Conservation (phyloP, 1,140 invertebrate species). For the Brevipalpus yothersi region DNA sequence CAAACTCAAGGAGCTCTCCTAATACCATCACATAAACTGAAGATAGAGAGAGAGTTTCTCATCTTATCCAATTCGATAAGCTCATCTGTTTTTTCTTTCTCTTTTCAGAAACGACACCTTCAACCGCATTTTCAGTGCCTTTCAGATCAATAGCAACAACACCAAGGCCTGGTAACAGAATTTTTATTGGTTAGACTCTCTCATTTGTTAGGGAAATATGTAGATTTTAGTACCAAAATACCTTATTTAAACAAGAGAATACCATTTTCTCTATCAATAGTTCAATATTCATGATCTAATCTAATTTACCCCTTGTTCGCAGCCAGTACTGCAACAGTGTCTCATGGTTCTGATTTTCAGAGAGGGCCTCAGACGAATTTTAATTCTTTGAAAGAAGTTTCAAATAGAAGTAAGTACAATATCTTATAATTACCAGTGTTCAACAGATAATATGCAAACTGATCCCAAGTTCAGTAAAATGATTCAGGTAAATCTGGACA, state of each 20-base stretch:
- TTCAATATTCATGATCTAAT: background rate
- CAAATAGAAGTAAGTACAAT: background rate
- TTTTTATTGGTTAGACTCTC: background rate
- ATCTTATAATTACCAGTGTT: too few species aligned
- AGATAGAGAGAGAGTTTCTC: background rate
- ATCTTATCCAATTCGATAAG: background rate
- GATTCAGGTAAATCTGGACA: too few species aligned
- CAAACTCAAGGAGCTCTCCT: background rate
- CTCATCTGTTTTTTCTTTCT: background rate
- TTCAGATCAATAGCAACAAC: constrained; percentile 1
- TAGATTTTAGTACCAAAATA: background rate
- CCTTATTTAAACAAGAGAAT: background rate
- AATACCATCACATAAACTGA: background rate
- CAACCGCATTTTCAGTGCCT: constrained; percentile 2
- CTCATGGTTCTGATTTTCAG: background rate
- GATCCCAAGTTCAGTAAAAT: too few species aligned
- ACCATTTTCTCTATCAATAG: background rate
- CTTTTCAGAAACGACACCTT: constrained; percentile 1
- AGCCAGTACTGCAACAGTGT: background rate
- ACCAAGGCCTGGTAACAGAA: background rate
- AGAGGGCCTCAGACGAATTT: background rate
- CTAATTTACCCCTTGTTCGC: background rate
- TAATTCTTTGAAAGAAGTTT: background rate
- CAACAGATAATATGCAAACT: too few species aligned
- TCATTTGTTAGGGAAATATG: background rate